Evolutionary conservation across 2,113 vertebrate species (phyloP), one percentile per base, ranked within the genome.

Genomic region (Stigmatopora nigra): DNA sequence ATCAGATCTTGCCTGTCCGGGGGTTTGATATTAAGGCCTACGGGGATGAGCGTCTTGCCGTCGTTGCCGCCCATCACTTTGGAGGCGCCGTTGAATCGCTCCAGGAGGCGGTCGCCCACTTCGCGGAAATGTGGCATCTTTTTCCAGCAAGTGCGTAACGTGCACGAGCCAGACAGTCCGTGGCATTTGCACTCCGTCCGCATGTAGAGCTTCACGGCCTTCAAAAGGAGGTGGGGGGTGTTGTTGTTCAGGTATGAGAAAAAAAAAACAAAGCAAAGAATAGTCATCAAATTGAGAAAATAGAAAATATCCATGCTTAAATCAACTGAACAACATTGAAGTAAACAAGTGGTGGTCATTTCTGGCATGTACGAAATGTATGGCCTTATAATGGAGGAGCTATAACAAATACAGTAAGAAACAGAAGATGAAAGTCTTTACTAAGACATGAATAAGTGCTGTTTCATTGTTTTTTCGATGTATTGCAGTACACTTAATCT

Each of bases 1-100:
- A 99, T 94, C 55, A 99, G 91, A 81, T 98, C 95, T 68, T 94
- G 93, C 75, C 90, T 91, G 68, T 95, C 94, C 0, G 95, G 95
- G 0, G 95, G 95, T 63, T 98, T 98, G 76, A 97, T 95, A 62
- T 95, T 94, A 76, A 91, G 93, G 0, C 94, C 96, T 0, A 97
- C 94, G 0, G 96, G 95, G 72, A 98, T 92, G 65, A 99, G 90
- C 25, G 93, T 95, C 77, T 95, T 95, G 63, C 97, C 97, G 0
- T 98, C 95, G 0, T 98, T 99, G 75, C 94, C 93, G 0, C 95
- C 95, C 95, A 98, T 98, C 79, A 99, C 97, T 65, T 97, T 94
- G 71, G 94, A 96, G 22, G 97, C 97, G 0, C 94, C 95, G 0
- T 98, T 95, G 85, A 98, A 99, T 61, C 95, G 91, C 82, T 97